Evolutionary conservation across 2,888 invertebrate genomes (phyloP).

Genomic region (Lottia scabra): DNA sequence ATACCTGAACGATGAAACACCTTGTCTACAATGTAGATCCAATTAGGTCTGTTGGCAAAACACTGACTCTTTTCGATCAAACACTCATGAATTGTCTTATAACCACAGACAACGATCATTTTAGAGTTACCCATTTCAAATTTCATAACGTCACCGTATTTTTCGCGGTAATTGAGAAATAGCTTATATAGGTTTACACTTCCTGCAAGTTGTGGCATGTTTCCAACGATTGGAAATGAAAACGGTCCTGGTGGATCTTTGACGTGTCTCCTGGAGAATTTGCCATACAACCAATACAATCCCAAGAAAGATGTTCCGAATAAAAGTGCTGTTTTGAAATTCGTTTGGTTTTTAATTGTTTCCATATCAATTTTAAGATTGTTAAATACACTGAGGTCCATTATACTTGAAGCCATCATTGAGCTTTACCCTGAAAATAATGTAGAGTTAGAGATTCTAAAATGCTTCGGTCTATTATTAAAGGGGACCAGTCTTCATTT

Average conservation of each 20-base stretch:
- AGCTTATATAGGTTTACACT: background rate
- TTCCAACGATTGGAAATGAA: slow-evolving; percentile 15
- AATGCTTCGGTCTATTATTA: no score
- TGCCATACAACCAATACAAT: background rate
- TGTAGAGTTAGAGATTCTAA: no score
- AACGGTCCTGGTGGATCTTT: slow-evolving; percentile 15
- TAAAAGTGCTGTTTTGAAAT: background rate
- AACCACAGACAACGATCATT: slow-evolving; percentile 11
- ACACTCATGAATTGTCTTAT: background rate
- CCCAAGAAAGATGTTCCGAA: background rate
- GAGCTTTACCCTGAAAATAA: no score
- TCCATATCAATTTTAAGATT: background rate
- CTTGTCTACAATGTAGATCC: slow-evolving; percentile 14
- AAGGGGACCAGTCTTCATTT: no score
- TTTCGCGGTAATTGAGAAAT: background rate
- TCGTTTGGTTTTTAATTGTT: background rate
- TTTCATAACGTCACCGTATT: slow-evolving; percentile 11
- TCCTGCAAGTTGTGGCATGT: slow-evolving; percentile 15
- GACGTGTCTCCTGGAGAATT: background rate
- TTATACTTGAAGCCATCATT: no score
- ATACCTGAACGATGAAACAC: slow-evolving; percentile 7
- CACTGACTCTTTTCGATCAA: slow-evolving; percentile 4
- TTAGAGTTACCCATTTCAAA: background rate
- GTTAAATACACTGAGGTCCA: no score
- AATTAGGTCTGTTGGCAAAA: slow-evolving; percentile 10